A percentile compares a stretch with the other conserved stretches of the same genome.
phyloP scores from a whole-genome alignment of 2,113 vertebrate genomes.

The Pelecanoides urinatrix region DNA sequence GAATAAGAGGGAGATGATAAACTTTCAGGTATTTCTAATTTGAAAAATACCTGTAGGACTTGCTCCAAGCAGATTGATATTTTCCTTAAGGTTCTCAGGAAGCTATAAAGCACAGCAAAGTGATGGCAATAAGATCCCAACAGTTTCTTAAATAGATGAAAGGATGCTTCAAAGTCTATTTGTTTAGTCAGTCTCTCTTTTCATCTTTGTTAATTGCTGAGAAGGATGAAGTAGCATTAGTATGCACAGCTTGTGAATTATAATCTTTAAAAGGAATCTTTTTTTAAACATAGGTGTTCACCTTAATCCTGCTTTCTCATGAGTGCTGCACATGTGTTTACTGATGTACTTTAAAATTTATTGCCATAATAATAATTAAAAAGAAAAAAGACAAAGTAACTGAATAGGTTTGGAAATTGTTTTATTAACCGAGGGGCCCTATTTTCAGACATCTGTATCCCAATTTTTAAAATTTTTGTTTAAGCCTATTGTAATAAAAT shows the following conservation, averaged over 20 bases:
- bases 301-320: background rate
- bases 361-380: background rate
- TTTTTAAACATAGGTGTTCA: constrained; percentile 9
- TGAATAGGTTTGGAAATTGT: background rate
- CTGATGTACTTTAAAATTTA: background rate
- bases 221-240: constrained; percentile 26
- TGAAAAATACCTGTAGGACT: constrained; percentile 44
- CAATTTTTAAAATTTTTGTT: background rate
- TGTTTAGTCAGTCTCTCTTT: constrained; percentile 54
- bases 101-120: constrained; percentile 40
- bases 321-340: background rate
- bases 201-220: constrained; percentile 59
- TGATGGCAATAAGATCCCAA: constrained; percentile 14
- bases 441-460: background rate
- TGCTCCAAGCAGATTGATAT: constrained; percentile 18
- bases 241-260: background rate
- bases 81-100: constrained; percentile 8
- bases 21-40: constrained; percentile 52
- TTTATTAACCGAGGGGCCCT: background rate
- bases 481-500: background rate
- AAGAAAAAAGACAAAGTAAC: background rate
- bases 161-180: constrained; percentile 60
- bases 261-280: background rate
- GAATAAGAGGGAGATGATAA: background rate
- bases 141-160: constrained; percentile 55